Conservation (phyloP, 2,797 vertebrate species). For the Acanthis flammea region DNA sequence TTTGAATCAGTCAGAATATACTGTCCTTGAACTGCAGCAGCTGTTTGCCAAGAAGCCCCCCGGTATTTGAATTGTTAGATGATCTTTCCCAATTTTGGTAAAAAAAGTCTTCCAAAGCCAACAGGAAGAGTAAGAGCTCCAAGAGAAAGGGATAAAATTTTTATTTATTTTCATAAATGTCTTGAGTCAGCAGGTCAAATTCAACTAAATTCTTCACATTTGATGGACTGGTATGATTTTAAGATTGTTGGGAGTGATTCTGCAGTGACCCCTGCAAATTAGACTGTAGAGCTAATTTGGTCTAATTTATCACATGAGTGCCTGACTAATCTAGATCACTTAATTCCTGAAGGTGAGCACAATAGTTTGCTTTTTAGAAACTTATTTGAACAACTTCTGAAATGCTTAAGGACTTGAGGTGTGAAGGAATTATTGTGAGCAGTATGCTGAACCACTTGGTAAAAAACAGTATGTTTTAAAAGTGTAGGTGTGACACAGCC, state of each 20-base stretch:
- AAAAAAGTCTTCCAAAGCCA: not conserved
- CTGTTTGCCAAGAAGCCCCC: not conserved
- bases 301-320: not conserved
- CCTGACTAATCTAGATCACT: not conserved
- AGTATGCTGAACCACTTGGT: not conserved
- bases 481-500: not conserved
- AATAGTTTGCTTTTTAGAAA: not conserved
- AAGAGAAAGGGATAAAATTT: not conserved
- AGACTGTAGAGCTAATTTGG: not conserved
- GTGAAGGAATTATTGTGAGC: not conserved
- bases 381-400: not conserved
- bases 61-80: not conserved
- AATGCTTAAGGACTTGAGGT: not conserved
- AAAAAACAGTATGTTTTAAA: not conserved
- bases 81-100: not conserved
- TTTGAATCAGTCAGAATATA: not conserved
- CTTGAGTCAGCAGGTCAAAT: not conserved
- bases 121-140: accelerated
- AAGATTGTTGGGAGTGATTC: not conserved
- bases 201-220: not conserved
- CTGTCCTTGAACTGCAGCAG: not conserved
- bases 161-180: not conserved
- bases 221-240: not conserved
- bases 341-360: not conserved
- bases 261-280: not conserved